A percentile compares a stretch with the other conserved stretches of the same genome.
Conservation (phyloP, 2,797 vertebrate species). For the Simalia tracyae region DNA sequence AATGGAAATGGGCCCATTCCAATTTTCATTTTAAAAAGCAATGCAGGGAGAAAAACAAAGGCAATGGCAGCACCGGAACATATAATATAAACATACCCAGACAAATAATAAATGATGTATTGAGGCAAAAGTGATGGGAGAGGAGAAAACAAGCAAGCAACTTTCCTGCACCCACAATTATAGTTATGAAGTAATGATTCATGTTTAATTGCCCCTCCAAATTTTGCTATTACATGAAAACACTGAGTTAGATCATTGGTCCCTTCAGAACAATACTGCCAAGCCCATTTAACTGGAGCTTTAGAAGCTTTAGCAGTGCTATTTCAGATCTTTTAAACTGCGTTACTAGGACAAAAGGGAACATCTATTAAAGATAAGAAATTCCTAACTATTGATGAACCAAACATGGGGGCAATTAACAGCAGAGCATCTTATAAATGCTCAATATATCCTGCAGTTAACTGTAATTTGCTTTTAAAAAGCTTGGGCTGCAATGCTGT, state of each 20-base stretch:
- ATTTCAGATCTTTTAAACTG: background rate
- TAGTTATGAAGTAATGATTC: background rate
- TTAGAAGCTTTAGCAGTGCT: background rate
- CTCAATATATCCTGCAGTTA: background rate
- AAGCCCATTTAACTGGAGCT: background rate
- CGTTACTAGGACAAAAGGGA: background rate
- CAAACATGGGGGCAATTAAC: background rate
- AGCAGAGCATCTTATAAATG: background rate
- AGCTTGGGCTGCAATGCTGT: background rate
- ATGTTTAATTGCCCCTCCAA: background rate
- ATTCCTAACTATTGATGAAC: background rate
- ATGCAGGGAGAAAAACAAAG: background rate
- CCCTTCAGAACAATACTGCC: background rate
- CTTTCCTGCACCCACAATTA: background rate
- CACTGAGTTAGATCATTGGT: background rate
- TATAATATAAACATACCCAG: background rate
- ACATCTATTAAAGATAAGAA: background rate
- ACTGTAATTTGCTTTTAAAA: background rate
- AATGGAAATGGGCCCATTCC: background rate
- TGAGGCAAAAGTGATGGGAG: background rate
- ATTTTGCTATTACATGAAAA: background rate
- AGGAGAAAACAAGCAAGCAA: constrained; percentile 38
- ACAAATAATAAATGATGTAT: background rate
- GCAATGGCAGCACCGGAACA: background rate
- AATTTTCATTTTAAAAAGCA: constrained; percentile 11